Percentiles rank a stretch among this genome's conserved stretches.
Conservation (phyloP, 2,888 invertebrate species). For the Amiota mariae region DNA sequence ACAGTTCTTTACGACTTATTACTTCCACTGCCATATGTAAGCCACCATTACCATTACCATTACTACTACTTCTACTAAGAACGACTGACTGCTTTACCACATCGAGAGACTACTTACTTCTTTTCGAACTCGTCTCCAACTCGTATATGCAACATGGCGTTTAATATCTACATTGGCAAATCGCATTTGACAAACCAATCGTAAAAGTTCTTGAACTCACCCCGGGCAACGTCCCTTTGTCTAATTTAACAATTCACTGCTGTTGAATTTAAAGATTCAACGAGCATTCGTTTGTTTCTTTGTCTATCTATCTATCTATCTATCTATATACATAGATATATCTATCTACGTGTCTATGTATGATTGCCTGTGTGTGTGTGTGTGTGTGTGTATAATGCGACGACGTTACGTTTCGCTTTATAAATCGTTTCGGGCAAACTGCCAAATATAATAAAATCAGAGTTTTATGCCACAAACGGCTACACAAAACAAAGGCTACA, state of each 20-base stretch:
- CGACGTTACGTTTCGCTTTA: conserved; percentile 35
- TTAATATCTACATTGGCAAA: conserved; percentile 20
- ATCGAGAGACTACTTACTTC: not conserved
- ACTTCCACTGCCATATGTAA: not conserved
- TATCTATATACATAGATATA: not conserved
- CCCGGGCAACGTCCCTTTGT: not conserved
- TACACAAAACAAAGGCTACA: conserved; percentile 46
- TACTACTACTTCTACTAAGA: too few relatives aligned
- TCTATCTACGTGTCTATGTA: not conserved
- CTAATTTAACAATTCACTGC: too few relatives aligned
- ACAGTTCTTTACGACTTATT: conserved; percentile 7
- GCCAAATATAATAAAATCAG: conserved; percentile 66
- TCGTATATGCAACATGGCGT: conserved; percentile 14
- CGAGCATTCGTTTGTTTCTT: not conserved
- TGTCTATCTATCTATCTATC: too few relatives aligned
- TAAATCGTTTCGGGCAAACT: conserved; percentile 59
- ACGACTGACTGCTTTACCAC: too few relatives aligned
- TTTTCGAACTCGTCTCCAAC: not conserved
- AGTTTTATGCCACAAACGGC: conserved; percentile 46
- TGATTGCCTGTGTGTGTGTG: conserved; percentile 2
- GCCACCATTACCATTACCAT: too few relatives aligned
- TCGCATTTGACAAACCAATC: conserved; percentile 30
- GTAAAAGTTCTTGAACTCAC: not conserved
- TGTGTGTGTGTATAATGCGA: conserved; percentile 14
- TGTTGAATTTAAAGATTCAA: too few relatives aligned